Evolutionary conservation across 2,797 vertebrate genomes (phyloP), one percentile per base, ranked within the genome.

Genomic region (Sebastes alutus): DNA sequence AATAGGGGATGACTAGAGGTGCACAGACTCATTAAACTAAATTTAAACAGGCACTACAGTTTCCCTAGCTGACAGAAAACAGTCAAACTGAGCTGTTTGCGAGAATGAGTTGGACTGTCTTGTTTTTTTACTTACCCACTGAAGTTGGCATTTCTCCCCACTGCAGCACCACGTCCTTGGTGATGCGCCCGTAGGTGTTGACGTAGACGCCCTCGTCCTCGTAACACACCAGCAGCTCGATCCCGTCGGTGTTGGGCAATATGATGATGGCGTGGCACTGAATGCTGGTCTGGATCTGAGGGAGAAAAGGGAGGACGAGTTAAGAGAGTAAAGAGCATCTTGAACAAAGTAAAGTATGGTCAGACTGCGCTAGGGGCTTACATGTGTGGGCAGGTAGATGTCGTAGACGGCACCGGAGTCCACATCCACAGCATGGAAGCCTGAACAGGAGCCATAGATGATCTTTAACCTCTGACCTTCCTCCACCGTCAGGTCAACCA

Each of bases 131-230:
- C 95, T 90, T 73, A 98, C 97, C 97, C 72, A 98, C 97, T 59
- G 97, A 98, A 72, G 97, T 98, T 33, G 97, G 97, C 97, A 98
- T 98, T 88, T 98, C 97, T 11, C 97, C 97, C 97, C 97, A 98
- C 94, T 98, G 97, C 87, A 98, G 94, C 88, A 98, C 97, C 93
- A 98, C 97, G 0, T 98, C 97, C 91, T 98, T 98, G 83, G 97
- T 97, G 95, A 98, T 98, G 84, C 97, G 96, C 1, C 97, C 97
- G 0, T 97, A 98, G 0, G 97, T 98, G 95, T 97, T 98, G 71
- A 98, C 97, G 2, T 98, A 98, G 55, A 98, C 97, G 0, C 97
- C 97, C 80, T 98, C 97, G 0, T 98, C 97, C 81, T 98, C 97
- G 4, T 98, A 98, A 85, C 97, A 98, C 6, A 98, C 96, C 80